Evolutionary conservation across 2,888 invertebrate species (phyloP).

Genomic region (Tiliacea aurago): DNA sequence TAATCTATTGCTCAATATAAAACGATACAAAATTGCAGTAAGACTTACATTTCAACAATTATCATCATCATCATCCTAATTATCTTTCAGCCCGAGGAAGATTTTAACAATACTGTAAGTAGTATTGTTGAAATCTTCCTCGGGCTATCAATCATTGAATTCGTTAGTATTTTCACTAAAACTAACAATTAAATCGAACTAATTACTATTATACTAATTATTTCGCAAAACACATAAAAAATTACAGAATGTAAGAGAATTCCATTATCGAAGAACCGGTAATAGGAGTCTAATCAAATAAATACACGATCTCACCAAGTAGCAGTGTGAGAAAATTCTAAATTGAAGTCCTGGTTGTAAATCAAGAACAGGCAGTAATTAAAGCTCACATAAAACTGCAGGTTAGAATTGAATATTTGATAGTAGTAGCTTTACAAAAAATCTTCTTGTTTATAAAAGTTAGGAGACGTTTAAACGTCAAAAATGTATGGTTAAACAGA

Average conservation of each 20-base stretch:
- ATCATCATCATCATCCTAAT: not conserved
- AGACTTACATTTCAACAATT: not conserved
- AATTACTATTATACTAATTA: not conserved
- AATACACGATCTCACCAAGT: not conserved
- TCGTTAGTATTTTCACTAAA: not conserved
- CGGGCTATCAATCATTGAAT: too few relatives aligned
- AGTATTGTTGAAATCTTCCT: too few relatives aligned
- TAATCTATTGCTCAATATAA: not conserved
- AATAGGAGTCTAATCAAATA: conserved; percentile 4
- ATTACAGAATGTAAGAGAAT: not conserved
- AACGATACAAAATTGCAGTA: not conserved
- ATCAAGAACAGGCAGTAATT: not conserved
- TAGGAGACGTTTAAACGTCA: not conserved
- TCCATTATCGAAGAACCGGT: not conserved
- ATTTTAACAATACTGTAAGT: too few relatives aligned
- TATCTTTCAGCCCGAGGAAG: conserved; percentile 1
- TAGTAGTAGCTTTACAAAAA: not conserved
- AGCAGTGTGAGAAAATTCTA: not conserved
- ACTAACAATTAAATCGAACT: not conserved
- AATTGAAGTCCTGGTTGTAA: not conserved
- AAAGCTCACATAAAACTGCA: not conserved
- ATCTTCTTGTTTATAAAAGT: not conserved
- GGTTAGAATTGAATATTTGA: not conserved
- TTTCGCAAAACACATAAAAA: not conserved
- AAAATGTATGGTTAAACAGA: not conserved